Base-by-base conservation (phyloP, 2,888 invertebrate genomes). In the Dermolepida albohirtum region DNA sequence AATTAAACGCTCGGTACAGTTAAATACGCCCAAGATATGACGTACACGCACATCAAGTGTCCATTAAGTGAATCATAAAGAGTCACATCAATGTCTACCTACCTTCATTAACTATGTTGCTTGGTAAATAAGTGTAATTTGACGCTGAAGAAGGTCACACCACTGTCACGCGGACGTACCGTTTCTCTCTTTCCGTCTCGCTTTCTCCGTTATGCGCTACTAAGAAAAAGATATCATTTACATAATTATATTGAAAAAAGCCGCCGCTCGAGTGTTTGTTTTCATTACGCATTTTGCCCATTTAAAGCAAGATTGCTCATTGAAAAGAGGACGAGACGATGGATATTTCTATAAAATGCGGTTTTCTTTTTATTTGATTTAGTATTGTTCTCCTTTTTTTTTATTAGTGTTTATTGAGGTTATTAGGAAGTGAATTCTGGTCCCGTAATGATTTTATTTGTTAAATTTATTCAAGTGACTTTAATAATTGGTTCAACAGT, bases 31-130 rank as follows among this genome's bases (percentile, higher is more conserved):
- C 2, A 47, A 16, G 43, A 49, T 47, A 47, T 22, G 34, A 34
- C 34, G 34, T 34, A 34, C 34, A 10, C 6, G 5, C 8, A 34
- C 34, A 34, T 34, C 10, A 34, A 34, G 34, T 34, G 34, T 34
- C 34, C 34, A 47, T 34, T 62, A 62, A 62, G 44, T 62, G 59
- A 62, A 62, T 29, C 59, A 47, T 47, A 59, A 62, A 62, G 22
- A 52, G 51, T 39, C 14, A 11, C 54, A 54, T 54, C 59, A 14
- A 6, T 44, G 47, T 47, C 44, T 62, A 44, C 16, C 27, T 47
- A 49, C 34, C 34, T 34, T 49, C 47, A 62, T 62, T 62, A 62
- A 44, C n/a, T 11, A 40, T 16, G 17, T 17, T 54, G 54, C 54
- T 14, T 40, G 11, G 59, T 44, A 44, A 57, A 43, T 57, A 43